Base-by-base conservation (phyloP, 2,888 invertebrate species). In the Teleogryllus oceanicus region DNA sequence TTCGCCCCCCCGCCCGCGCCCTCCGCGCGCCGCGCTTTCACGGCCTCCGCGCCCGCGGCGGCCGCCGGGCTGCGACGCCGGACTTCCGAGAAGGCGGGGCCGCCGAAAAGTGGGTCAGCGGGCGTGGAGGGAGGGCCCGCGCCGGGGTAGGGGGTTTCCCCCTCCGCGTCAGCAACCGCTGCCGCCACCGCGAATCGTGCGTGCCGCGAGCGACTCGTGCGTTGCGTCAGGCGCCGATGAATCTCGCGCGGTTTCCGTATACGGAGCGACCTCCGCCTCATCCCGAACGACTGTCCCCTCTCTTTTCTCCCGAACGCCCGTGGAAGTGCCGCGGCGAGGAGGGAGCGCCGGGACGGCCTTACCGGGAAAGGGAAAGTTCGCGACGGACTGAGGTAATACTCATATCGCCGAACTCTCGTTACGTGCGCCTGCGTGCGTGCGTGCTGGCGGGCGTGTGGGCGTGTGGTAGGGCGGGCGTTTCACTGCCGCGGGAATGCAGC, bases 81-180 rank as follows among this genome's bases (percentile, higher is more conserved):
- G 62, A 62, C 62, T 62, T 62, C 62, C 62, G 62, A 62, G 62
- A 62, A 62, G 62, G 62, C 62, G 62, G 13, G 16, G 62, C 62
- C 62, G 62, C 62, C 62, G 62, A 62, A 62, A 62, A 18, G 62
- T 62, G 62, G 62, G 62, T 62, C 62, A 62, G 62, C 62, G 62
- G 3, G 16, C 16, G 13, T 5, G 62, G 62, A 16, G 62, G 62
- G 62, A 21, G 21, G 21, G 21, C 21, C 21, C 21, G 21, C 21
- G 21, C 21, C 21, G 62, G 62, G 62, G 62, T 12, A 62, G 62
- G 62, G 62, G 62, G 11, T 62, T 62, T 62, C 62, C 62, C 62
- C 37, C n/a, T 13, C 62, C 16, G 62, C 62, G 62, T 13, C 62
- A n/a, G 62, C 13, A 0, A 11, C 37, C 62, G 62, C n/a, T 10